Percentiles rank a stretch among this genome's conserved stretches.
Evolutionary conservation across 2,888 invertebrate genomes (phyloP).

Genomic region (Meteorus colon): DNA sequence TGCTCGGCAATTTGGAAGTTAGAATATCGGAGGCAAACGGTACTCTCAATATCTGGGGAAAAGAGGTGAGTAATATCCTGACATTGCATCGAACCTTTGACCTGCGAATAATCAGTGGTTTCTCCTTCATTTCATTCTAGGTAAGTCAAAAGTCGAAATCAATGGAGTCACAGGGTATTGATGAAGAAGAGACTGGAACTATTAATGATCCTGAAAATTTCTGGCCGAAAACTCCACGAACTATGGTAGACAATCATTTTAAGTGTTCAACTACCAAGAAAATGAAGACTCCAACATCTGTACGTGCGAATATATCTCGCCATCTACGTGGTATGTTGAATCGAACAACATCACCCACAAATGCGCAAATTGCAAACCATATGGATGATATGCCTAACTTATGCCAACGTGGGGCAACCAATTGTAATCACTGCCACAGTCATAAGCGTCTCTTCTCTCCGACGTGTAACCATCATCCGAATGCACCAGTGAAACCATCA

Average conservation of each 20-base stretch:
- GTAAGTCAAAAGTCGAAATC: constrained; percentile 46
- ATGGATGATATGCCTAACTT: constrained; percentile 33
- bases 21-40: constrained; percentile 70
- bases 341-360: constrained; percentile 26
- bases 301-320: constrained; percentile 19
- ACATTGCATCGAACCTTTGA: not conserved
- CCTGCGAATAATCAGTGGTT: not conserved
- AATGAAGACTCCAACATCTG: constrained; percentile 45
- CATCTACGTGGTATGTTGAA: constrained; percentile 38
- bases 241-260: constrained; percentile 43
- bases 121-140: constrained; percentile 33
- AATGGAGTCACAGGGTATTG: constrained; percentile 42
- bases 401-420: constrained; percentile 31
- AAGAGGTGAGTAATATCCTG: constrained; percentile 58
- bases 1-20: constrained; percentile 68
- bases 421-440: constrained; percentile 40
- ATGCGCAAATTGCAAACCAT: constrained; percentile 13
- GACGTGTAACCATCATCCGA: constrained; percentile 40
- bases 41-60: constrained; percentile 71
- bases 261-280: constrained; percentile 62
- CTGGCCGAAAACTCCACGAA: constrained; percentile 51
- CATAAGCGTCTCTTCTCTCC: constrained; percentile 31
- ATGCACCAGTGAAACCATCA: constrained; percentile 50
- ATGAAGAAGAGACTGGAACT: constrained; percentile 35
- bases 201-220: constrained; percentile 29